Evolutionary conservation across 2,797 vertebrate genomes (phyloP).

Genomic region (Euphonia xanthogaster): DNA sequence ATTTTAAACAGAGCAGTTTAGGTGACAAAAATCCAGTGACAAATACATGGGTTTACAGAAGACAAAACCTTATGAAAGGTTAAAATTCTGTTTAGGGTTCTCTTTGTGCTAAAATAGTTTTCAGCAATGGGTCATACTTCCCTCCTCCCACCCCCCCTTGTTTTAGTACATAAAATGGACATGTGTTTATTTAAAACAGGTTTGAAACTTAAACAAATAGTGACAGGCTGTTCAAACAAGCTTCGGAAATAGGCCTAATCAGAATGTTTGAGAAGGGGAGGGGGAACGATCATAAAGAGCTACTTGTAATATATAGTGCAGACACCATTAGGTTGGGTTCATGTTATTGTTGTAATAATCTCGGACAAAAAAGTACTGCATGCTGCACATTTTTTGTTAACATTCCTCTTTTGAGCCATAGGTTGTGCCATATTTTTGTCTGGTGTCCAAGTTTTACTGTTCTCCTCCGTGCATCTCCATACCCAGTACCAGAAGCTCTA

Average conservation of each 20-base stretch:
- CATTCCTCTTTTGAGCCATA: not conserved
- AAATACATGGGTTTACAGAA: not conserved
- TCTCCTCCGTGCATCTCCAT: not conserved
- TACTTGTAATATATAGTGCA: slow-evolving; percentile 60
- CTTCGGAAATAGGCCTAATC: slow-evolving; percentile 81
- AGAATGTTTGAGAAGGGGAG: slow-evolving; percentile 81
- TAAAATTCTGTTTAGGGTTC: slow-evolving; percentile 8
- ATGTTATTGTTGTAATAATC: slow-evolving; percentile 31
- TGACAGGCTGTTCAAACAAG: slow-evolving; percentile 83
- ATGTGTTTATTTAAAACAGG: slow-evolving; percentile 78
- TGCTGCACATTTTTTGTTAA: not conserved
- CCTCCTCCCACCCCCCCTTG: slow-evolving; percentile 2
- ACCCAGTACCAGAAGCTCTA: not conserved
- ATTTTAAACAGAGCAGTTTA: not conserved
- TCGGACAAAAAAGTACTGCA: not conserved
- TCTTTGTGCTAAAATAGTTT: slow-evolving; percentile 52
- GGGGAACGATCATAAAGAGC: slow-evolving; percentile 49
- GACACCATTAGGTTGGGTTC: slow-evolving; percentile 36
- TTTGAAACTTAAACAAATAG: slow-evolving; percentile 80
- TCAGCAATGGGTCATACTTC: not conserved
- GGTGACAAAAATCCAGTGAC: slow-evolving; percentile 41
- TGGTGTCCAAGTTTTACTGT: not conserved
- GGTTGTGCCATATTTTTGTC: not conserved
- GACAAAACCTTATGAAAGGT: slow-evolving; percentile 12
- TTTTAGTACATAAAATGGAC: slow-evolving; percentile 74